A percentile compares a stretch with the other conserved stretches of the same genome.
Evolutionary conservation across 2,888 invertebrate genomes (phyloP).

Genomic region (Ornithoptera priamus): DNA sequence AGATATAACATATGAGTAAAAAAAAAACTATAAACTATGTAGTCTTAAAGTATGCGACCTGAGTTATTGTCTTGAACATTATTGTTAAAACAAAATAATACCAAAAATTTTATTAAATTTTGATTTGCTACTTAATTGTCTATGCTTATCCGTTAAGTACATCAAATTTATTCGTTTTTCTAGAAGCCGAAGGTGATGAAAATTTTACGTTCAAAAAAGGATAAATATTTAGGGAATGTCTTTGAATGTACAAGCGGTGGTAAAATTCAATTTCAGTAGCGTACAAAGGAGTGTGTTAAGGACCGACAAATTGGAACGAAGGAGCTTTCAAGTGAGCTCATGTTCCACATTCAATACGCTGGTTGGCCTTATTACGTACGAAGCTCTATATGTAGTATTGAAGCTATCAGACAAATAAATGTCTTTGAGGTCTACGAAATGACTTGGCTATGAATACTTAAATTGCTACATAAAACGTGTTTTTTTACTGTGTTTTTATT

Average conservation of each 20-base stretch:
- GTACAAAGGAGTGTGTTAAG: slow-evolving; percentile 10
- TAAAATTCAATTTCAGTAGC: slow-evolving; percentile 9
- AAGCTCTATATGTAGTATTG: neutral
- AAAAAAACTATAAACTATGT: too few relatives aligned
- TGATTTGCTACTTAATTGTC: neutral
- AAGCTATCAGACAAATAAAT: neutral
- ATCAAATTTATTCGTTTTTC: neutral
- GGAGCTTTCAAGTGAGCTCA: slow-evolving; percentile 2
- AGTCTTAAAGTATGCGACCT: too few relatives aligned
- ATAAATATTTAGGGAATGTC: slow-evolving; percentile 4
- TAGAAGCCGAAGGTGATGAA: slow-evolving; percentile 2
- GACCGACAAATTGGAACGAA: neutral
- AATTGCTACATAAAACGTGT: too few relatives aligned
- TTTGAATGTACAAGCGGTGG: neutral
- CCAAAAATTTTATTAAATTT: too few relatives aligned
- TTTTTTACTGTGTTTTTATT: too few relatives aligned
- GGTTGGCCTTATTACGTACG: slow-evolving; percentile 3
- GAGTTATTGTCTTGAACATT: too few relatives aligned
- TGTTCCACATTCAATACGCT: neutral
- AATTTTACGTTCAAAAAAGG: neutral
- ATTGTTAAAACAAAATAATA: too few relatives aligned
- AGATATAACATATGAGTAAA: too few relatives aligned
- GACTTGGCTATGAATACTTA: neutral
- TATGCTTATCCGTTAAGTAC: neutral
- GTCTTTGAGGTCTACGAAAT: neutral